phyloP scores from a whole-genome alignment of 2,113 vertebrate species.

The Parus major region DNA sequence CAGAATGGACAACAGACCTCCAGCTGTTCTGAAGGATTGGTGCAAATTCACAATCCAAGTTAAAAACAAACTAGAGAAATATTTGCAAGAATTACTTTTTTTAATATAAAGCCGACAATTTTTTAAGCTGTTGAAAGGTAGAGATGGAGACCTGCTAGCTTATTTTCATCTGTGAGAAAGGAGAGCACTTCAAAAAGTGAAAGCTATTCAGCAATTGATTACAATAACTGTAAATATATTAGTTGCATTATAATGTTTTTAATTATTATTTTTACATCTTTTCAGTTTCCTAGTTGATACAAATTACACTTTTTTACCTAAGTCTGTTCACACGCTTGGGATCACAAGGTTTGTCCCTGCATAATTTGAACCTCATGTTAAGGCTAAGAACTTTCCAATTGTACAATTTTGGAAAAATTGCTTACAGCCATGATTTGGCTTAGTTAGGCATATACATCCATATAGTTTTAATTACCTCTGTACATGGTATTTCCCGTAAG shows the following conservation, averaged over 20 bases:
- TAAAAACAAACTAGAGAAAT: background rate
- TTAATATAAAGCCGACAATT: background rate
- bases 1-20: background rate
- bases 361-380: background rate
- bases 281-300: background rate
- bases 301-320: background rate
- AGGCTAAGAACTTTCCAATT: background rate
- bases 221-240: background rate
- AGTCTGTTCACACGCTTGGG: background rate
- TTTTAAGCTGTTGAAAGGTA: background rate
- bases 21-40: background rate
- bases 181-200: background rate
- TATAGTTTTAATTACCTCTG: conserved; percentile 18
- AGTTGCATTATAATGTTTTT: background rate
- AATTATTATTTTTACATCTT: background rate
- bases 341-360: background rate
- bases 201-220: background rate
- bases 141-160: background rate
- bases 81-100: background rate
- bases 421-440: background rate
- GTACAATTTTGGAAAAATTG: background rate
- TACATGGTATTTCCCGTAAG: background rate
- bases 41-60: background rate
- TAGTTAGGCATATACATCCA: background rate
- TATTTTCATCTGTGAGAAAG: background rate